Evolutionary conservation across 2,888 invertebrate genomes (phyloP).

Genomic region (Polietes domitor): DNA sequence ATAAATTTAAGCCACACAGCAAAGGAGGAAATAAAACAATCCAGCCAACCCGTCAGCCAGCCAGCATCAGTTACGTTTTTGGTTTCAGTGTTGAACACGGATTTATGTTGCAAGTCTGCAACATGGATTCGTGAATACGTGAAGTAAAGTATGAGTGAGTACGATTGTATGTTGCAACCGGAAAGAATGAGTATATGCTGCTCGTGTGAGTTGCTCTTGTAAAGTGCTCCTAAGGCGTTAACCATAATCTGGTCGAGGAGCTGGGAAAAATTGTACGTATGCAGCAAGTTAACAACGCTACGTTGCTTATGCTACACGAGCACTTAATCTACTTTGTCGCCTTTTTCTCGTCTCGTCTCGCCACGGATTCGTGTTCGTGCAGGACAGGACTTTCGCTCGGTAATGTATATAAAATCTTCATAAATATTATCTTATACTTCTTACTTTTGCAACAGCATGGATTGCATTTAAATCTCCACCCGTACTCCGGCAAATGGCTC

Average conservation of each 20-base stretch:
- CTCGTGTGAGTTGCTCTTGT: not conserved
- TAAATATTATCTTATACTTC: conserved; percentile 69
- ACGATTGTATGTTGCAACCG: too few species aligned
- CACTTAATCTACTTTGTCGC: conserved; percentile 54
- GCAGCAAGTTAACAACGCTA: conserved; percentile 34
- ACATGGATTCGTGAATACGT: conserved; percentile 59
- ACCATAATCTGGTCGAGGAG: conserved; percentile 48
- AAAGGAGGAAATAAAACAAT: conserved; percentile 26
- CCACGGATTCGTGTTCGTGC: conserved; percentile 3
- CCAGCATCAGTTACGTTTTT: conserved; percentile 35
- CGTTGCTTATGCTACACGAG: conserved; percentile 52
- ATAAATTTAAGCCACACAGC: conserved; percentile 72
- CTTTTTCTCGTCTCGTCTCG: conserved; percentile 24
- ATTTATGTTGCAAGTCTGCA: conserved; percentile 73
- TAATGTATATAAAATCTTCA: conserved; percentile 32
- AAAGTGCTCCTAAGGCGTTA: conserved; percentile 62
- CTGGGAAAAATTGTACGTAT: conserved; percentile 36
- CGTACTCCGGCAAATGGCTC: not conserved
- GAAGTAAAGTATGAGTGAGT: conserved; percentile 36
- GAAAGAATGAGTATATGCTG: too few species aligned
- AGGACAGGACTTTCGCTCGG: not conserved
- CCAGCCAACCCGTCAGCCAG: not conserved
- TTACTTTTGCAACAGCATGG: conserved; percentile 69
- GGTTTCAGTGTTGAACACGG: conserved; percentile 72
- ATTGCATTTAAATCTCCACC: conserved; percentile 69